phyloP scores from a whole-genome alignment of 2,797 vertebrate species.

The Atherinosoma microstoma region DNA sequence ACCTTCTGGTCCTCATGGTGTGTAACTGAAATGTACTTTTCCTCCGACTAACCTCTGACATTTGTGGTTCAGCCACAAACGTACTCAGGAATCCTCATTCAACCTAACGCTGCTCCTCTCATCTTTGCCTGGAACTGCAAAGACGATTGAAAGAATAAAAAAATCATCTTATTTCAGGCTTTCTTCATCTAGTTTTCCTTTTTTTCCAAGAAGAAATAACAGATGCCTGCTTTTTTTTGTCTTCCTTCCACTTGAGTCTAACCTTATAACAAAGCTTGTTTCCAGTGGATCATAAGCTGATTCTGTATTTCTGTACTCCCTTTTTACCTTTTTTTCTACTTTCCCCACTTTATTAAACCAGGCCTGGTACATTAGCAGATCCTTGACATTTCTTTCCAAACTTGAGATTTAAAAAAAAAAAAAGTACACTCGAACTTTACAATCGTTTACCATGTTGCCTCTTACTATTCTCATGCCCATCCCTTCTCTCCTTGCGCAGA shows the following conservation, averaged over 20 bases:
- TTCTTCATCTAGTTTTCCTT: constrained; percentile 35
- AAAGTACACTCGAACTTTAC: not conserved
- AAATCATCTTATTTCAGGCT: constrained; percentile 36
- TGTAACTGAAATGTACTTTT: constrained; percentile 55
- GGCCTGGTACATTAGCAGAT: not conserved
- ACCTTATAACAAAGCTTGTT: constrained; percentile 23
- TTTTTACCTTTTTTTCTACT: constrained; percentile 1
- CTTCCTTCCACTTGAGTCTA: constrained; percentile 20
- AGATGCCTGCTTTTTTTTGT: not conserved
- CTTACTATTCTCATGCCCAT: not conserved
- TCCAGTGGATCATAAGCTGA: constrained; percentile 16
- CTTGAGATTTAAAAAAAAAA: not conserved
- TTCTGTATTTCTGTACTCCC: constrained; percentile 10
- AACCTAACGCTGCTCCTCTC: constrained; percentile 44
- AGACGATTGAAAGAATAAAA: constrained; percentile 45
- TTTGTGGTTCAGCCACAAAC: constrained; percentile 69
- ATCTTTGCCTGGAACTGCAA: constrained; percentile 57
- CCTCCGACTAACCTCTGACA: constrained; percentile 70
- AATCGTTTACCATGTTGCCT: not conserved
- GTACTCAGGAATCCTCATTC: constrained; percentile 49
- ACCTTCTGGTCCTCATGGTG: constrained; percentile 59
- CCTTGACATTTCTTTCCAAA: not conserved
- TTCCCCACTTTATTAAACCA: not conserved
- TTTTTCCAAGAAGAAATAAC: constrained; percentile 23
- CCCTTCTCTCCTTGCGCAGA: constrained; percentile 80